Conservation (phyloP, 1,140 invertebrate species). For the Scaptomyza graminum region DNA sequence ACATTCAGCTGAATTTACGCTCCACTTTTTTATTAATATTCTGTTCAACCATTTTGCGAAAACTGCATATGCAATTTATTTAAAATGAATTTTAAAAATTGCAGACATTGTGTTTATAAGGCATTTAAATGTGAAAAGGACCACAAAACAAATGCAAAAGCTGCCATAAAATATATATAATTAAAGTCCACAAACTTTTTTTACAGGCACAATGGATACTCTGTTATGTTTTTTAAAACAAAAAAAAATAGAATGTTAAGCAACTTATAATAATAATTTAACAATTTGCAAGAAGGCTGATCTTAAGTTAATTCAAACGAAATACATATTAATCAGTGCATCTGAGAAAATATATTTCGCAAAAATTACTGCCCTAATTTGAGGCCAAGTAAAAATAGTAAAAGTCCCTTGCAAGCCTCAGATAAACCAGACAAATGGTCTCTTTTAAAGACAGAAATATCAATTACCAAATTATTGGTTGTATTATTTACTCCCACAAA, state of each 20-base stretch:
- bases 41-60: conserved; percentile 24
- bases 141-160: conserved; percentile 33
- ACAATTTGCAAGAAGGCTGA: too few species aligned
- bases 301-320: too few species aligned
- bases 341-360: too few species aligned
- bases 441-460: not conserved
- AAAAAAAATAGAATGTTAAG: not conserved
- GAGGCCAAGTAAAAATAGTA: not conserved
- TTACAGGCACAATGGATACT: not conserved
- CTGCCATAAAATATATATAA: conserved; percentile 27
- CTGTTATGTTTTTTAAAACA: not conserved
- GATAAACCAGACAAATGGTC: not conserved
- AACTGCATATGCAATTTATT: conserved; percentile 49
- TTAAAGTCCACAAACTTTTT: not conserved
- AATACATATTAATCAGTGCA: not conserved
- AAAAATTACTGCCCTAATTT: not conserved
- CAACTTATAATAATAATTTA: too few species aligned
- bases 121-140: conserved; percentile 52
- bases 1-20: conserved; percentile 45
- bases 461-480: conserved; percentile 1
- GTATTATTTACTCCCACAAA: conserved; percentile 11
- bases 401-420: too few species aligned
- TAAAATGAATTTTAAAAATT: conserved; percentile 40
- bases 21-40: conserved; percentile 20
- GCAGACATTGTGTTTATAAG: conserved; percentile 44